phyloP scores from a whole-genome alignment of 2,888 invertebrate species.

The Agriotes lineatus region DNA sequence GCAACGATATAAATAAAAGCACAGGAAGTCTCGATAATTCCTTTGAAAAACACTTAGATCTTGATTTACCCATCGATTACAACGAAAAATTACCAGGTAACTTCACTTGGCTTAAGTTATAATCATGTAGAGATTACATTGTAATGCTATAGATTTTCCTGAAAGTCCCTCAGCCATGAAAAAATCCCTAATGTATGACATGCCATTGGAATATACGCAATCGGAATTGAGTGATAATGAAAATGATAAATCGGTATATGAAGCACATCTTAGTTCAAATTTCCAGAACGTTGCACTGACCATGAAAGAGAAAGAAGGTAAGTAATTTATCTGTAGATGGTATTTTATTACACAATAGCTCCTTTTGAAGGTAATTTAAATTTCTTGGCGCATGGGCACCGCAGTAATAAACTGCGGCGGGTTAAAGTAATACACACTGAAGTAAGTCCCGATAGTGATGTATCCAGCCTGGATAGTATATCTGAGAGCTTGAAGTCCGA shows the following conservation, averaged over 20 bases:
- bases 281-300: slow-evolving; percentile 67
- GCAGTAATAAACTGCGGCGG: slow-evolving; percentile 63
- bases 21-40: slow-evolving; percentile 49
- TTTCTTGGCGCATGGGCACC: slow-evolving; percentile 62
- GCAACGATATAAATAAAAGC: slow-evolving; percentile 47
- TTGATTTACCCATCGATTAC: slow-evolving; percentile 56
- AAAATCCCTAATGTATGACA: slow-evolving; percentile 68
- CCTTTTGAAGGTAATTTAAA: slow-evolving; percentile 60
- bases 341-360: no score
- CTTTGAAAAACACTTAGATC: slow-evolving; percentile 53
- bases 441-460: slow-evolving; percentile 60
- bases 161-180: slow-evolving; percentile 72
- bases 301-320: slow-evolving; percentile 67
- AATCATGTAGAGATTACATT: no score
- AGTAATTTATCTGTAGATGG: no score
- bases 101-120: no score
- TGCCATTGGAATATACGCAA: slow-evolving; percentile 69
- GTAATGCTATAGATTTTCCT: slow-evolving; percentile 64
- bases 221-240: slow-evolving; percentile 65
- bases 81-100: slow-evolving; percentile 60
- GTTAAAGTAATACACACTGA: slow-evolving; percentile 61
- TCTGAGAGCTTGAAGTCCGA: slow-evolving; percentile 66
- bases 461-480: slow-evolving; percentile 64
- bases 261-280: slow-evolving; percentile 68
- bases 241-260: slow-evolving; percentile 68